Percentiles rank a stretch among this genome's conserved stretches.
Conservation (phyloP, 2,113 vertebrate genomes). For the Struthio camelus region DNA sequence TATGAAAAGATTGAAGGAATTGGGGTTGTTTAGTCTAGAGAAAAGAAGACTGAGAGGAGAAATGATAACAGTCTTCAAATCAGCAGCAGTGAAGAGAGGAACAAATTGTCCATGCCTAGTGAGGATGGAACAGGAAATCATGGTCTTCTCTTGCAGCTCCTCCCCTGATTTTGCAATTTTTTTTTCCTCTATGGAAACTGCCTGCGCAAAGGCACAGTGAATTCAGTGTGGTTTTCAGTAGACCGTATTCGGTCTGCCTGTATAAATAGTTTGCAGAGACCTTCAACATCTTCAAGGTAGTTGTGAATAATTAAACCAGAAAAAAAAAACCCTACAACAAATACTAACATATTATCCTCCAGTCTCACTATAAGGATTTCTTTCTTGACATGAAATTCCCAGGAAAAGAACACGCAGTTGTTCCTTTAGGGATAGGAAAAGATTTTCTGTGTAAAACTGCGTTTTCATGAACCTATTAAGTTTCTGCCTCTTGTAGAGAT, state of each 20-base stretch:
- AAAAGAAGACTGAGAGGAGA: conserved; percentile 39
- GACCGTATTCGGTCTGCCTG: background rate
- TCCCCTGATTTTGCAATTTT: background rate
- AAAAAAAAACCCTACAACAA: background rate
- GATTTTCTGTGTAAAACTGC: background rate
- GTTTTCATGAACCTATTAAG: conserved; percentile 21
- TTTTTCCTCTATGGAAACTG: background rate
- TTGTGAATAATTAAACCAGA: background rate
- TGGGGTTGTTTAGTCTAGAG: conserved; percentile 49
- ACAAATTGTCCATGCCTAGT: background rate
- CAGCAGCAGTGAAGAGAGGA: background rate
- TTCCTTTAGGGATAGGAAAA: background rate
- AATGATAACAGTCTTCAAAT: conserved; percentile 27
- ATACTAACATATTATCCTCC: background rate
- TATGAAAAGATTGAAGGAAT: conserved; percentile 17
- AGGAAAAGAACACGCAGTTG: background rate
- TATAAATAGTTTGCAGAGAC: background rate
- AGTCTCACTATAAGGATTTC: background rate
- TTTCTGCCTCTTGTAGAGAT: conserved; percentile 17
- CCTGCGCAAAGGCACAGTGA: background rate
- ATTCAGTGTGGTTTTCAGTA: background rate
- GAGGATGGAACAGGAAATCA: background rate
- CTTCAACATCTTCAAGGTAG: background rate
- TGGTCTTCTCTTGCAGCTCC: background rate
- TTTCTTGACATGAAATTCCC: background rate